A percentile compares a stretch with the other conserved stretches of the same genome.
Conservation (phyloP, 2,113 vertebrate genomes). For the Cyprinodon tularosa region DNA sequence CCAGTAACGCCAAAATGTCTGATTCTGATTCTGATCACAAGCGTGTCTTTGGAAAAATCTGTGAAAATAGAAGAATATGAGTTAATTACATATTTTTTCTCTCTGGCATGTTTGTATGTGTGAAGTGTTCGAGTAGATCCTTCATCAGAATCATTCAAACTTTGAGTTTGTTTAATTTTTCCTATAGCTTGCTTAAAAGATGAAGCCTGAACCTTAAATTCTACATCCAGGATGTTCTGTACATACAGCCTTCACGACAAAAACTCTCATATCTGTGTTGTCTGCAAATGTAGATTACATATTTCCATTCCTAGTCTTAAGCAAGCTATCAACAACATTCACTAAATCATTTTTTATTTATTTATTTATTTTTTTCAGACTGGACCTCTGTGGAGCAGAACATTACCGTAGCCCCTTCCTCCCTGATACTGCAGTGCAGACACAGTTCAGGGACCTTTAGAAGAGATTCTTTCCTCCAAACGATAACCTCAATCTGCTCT, state of each 20-base stretch:
- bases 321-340: conserved; percentile 33
- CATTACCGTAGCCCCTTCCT: conserved; percentile 20
- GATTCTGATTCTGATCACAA: neutral
- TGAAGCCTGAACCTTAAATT: conserved; percentile 42
- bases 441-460: conserved; percentile 28
- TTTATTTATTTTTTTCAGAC: conserved; percentile 23
- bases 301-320: conserved; percentile 14
- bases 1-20: conserved; percentile 38
- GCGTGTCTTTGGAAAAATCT: conserved; percentile 26
- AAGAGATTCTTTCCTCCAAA: conserved; percentile 32
- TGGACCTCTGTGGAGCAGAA: conserved; percentile 9
- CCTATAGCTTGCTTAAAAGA: conserved; percentile 30
- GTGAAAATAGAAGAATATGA: conserved; percentile 57
- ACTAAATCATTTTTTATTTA: neutral
- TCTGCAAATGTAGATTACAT: conserved; percentile 20
- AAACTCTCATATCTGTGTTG: conserved; percentile 30
- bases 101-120: conserved; percentile 16
- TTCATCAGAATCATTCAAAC: conserved; percentile 17
- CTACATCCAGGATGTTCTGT: conserved; percentile 19
- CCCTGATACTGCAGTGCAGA: conserved; percentile 22
- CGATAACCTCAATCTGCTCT: conserved; percentile 37
- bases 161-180: conserved; percentile 18
- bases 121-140: conserved; percentile 28
- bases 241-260: conserved; percentile 24
- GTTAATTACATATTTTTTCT: conserved; percentile 62